Evolutionary conservation across 1,140 invertebrate species (phyloP).

Genomic region (Planococcus citri): DNA sequence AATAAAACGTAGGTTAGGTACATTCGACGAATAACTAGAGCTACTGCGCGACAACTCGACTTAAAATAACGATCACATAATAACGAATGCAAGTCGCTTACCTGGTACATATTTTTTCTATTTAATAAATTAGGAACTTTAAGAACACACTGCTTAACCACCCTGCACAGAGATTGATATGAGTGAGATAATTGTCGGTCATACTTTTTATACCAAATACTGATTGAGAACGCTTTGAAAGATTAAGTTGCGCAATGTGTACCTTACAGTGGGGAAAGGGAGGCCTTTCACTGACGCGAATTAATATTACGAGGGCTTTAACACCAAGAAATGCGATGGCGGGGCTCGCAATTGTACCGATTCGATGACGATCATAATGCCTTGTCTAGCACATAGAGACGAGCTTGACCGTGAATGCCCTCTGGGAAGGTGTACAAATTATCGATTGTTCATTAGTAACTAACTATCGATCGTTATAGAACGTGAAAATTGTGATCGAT

Average conservation of each 20-base stretch:
- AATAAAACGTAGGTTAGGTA: too few species aligned
- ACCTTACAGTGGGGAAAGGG: conserved; percentile 1
- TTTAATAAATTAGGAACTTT: background rate
- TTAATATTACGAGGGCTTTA: conserved; percentile 12
- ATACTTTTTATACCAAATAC: conserved; percentile 14
- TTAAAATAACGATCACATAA: too few species aligned
- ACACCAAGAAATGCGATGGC: background rate
- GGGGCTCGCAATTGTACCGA: background rate
- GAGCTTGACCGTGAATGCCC: conserved; percentile 15
- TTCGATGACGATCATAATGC: background rate
- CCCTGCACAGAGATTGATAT: conserved; percentile 16
- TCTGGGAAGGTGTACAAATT: background rate
- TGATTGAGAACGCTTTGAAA: background rate
- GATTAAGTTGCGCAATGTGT: conserved; percentile 10
- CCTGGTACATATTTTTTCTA: conserved; percentile 17
- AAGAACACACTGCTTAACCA: conserved; percentile 3
- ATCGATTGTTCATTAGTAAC: too few species aligned
- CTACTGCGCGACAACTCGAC: too few species aligned
- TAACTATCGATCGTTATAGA: too few species aligned
- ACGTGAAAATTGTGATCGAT: too few species aligned
- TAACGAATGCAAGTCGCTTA: background rate
- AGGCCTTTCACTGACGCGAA: conserved; percentile 9
- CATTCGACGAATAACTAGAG: too few species aligned
- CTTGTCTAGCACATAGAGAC: background rate
- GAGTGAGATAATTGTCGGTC: background rate